Base-by-base conservation (phyloP, 2,113 vertebrate genomes). In the Mastomys coucha region DNA sequence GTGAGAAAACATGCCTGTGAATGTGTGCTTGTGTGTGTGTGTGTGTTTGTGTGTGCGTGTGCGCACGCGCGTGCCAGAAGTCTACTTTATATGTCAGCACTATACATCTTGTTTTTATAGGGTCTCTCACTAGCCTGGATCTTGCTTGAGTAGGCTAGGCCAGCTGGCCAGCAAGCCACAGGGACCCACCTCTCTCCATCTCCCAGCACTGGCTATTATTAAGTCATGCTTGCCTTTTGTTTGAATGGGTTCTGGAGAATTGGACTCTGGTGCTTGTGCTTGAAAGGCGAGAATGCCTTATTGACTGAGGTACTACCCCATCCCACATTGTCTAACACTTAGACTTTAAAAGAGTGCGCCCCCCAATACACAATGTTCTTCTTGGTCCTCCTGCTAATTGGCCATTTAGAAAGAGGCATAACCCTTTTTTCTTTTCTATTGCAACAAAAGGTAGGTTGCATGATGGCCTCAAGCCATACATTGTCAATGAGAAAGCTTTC, bases 371-470 rank as follows among this genome's bases (percentile, higher is more conserved):
- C 5, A 36, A 51, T 56, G 31, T 60, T 89, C 36, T 73, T 31
- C 58, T 56, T 93, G 22, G n/a, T 96, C 76, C 56, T 80, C 45
- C 31, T 22, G 60, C 88, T 65, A 93, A 90, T 56, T 84, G 42
- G 24, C 51, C 36, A 76, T 67, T 17, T 17, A 94, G 4, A 39
- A 28, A 49, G 69, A 58, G 39, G 14, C 42, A 73, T 17, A 26
- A 89, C 70, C 42, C 82, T 91, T 91, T 93, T 33, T 63, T 53
- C 28, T 93, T 81, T 51, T 49, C 58, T 60, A 58, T 12, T 86
- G 33, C 53, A 93, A 93, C 86, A 26, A 11, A 73, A 92, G 73
- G 9, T 36, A 20, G 22, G 31, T 75, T 53, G 58, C 6, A 60
- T 91, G 51, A 28, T 91, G 28, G 49, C 69, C 94, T 92, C 72